phyloP scores from a whole-genome alignment of 2,113 vertebrate genomes.

The Actinemys pallida region DNA sequence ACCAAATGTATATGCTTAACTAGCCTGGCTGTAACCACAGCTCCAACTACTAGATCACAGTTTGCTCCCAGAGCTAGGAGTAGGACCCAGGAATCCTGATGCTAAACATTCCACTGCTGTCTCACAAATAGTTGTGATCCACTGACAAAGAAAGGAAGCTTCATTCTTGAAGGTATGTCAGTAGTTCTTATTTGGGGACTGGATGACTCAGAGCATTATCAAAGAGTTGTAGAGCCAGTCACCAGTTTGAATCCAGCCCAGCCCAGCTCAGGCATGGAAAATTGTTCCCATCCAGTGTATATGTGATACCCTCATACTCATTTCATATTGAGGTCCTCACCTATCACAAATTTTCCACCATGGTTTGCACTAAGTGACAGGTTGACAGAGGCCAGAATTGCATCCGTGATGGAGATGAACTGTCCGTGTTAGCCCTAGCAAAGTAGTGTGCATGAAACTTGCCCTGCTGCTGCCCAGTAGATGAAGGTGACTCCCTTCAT shows the following conservation, averaged over 20 bases:
- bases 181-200: not conserved
- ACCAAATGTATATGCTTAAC: not conserved
- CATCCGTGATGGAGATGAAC: not conserved
- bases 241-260: not conserved
- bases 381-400: not conserved
- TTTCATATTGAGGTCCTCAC: not conserved
- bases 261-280: not conserved
- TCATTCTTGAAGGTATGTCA: not conserved
- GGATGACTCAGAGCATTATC: not conserved
- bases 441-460: not conserved
- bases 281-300: rapidly evolving
- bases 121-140: not conserved
- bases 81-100: not conserved
- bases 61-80: not conserved
- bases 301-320: not conserved
- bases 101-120: not conserved
- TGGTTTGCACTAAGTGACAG: not conserved
- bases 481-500: not conserved
- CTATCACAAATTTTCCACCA: not conserved
- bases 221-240: not conserved
- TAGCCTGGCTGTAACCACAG: not conserved
- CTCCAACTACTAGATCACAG: not conserved
- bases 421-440: not conserved
- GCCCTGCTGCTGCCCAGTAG: not conserved
- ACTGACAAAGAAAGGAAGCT: not conserved